A percentile compares a stretch with the other conserved stretches of the same genome.
These are phyloP conservation scores for Ceyx melanurus DNA, from an alignment of 2,113 vertebrate genomes.

Conservation along the genomic window DNA sequence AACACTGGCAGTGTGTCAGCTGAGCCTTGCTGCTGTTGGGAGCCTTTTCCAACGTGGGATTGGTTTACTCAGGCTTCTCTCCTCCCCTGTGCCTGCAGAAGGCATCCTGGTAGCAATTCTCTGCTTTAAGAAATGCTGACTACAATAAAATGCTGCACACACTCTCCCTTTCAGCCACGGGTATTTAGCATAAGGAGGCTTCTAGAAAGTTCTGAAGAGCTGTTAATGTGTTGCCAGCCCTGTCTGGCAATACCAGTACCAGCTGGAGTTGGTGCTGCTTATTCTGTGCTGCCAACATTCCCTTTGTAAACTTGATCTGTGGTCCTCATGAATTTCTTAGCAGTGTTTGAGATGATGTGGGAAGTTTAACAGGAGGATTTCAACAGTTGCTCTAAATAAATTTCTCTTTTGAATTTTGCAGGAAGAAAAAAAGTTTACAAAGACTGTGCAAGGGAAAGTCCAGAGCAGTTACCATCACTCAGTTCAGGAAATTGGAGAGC, in stretches of 20 bases:
- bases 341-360: not conserved
- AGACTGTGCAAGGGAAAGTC: conserved; percentile 90
- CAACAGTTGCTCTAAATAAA: not conserved
- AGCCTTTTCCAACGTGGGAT: not conserved
- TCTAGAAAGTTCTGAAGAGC: not conserved
- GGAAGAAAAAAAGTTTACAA: conserved; percentile 89
- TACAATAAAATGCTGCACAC: not conserved
- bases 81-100: not conserved
- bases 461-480: conserved; percentile 96
- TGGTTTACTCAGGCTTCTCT: not conserved
- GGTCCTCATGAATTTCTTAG: not conserved
- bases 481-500: conserved; percentile 91
- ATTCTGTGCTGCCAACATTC: not conserved
- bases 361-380: not conserved
- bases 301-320: not conserved
- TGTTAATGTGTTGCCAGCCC: not conserved
- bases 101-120: not conserved
- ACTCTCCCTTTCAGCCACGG: not conserved
- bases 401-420: conserved; percentile 69
- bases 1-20: not conserved
- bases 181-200: not conserved
- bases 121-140: not conserved
- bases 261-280: not conserved
- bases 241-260: not conserved
- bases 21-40: not conserved